These are phyloP conservation scores for Apogon talboti DNA, from an alignment of 2,797 vertebrate genomes.

Conservation along the genomic window DNA sequence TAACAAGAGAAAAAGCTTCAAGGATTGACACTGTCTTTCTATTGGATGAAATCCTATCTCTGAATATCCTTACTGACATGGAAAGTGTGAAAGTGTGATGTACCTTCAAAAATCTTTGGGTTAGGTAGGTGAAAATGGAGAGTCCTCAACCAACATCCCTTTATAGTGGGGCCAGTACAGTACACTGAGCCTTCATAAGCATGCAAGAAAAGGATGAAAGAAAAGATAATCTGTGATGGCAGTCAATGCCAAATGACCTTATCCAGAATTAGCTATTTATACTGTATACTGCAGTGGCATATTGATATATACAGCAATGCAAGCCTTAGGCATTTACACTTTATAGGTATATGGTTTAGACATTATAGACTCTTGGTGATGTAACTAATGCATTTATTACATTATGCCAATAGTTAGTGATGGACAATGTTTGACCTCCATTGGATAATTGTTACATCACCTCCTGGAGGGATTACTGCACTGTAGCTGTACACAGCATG, in stretches of 20 bases:
- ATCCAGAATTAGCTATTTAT: constrained; percentile 9
- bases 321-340: constrained; percentile 27
- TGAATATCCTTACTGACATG: too few relatives aligned
- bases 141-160: too few relatives aligned
- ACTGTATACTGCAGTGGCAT: constrained; percentile 1
- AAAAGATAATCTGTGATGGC: constrained; percentile 12
- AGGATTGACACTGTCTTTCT: too few relatives aligned
- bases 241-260: constrained; percentile 6
- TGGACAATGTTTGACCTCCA: constrained; percentile 52
- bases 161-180: too few relatives aligned
- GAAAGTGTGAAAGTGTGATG: too few relatives aligned
- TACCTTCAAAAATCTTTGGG: too few relatives aligned
- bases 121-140: too few relatives aligned
- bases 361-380: constrained; percentile 26
- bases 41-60: too few relatives aligned
- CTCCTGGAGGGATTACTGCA: constrained; percentile 34
- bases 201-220: not conserved
- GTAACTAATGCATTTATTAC: constrained; percentile 41
- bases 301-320: constrained; percentile 7
- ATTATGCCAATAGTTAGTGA: constrained; percentile 35
- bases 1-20: too few relatives aligned
- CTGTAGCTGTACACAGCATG: constrained; percentile 28
- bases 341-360: not conserved
- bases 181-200: constrained; percentile 4
- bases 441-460: constrained; percentile 54